These are phyloP conservation scores for Spodoptera exigua DNA, from an alignment of 2,888 invertebrate genomes.

Conservation along the genomic window DNA sequence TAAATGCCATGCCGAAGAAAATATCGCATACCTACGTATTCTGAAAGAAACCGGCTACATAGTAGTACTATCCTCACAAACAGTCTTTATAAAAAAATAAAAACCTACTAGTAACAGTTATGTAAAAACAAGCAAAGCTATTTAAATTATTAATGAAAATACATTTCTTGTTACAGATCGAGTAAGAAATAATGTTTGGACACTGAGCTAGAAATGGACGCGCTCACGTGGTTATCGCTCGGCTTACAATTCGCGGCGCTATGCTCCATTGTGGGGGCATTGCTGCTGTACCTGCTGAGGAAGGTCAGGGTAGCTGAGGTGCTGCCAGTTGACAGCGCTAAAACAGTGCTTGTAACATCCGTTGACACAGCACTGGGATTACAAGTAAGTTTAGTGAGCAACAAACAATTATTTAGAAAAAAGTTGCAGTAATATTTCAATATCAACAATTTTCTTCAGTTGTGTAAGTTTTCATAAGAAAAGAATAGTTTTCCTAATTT, in stretches of 20 bases:
- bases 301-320: slow-evolving; percentile 91
- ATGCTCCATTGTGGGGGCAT: slow-evolving; percentile 95
- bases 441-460: too few relatives aligned
- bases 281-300: slow-evolving; percentile 93
- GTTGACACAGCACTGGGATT: slow-evolving; percentile 94
- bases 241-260: slow-evolving; percentile 94
- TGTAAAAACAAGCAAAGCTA: too few relatives aligned
- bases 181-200: slow-evolving; percentile 71
- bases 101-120: too few relatives aligned
- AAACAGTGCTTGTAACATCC: slow-evolving; percentile 93
- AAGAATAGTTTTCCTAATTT: too few relatives aligned
- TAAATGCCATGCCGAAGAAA: too few relatives aligned
- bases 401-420: too few relatives aligned
- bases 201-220: slow-evolving; percentile 90
- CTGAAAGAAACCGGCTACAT: too few relatives aligned
- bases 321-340: slow-evolving; percentile 90
- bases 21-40: too few relatives aligned
- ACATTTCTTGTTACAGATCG: slow-evolving; percentile 72
- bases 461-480: too few relatives aligned
- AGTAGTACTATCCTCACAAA: too few relatives aligned
- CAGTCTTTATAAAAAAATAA: too few relatives aligned
- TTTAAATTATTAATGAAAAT: slow-evolving; percentile 4
- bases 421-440: too few relatives aligned
- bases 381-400: slow-evolving; percentile 86
- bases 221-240: slow-evolving; percentile 94